A percentile compares a stretch with the other conserved stretches of the same genome.
Conservation (phyloP, 1,140 invertebrate genomes). For the Lysiphlebus fabarum region DNA sequence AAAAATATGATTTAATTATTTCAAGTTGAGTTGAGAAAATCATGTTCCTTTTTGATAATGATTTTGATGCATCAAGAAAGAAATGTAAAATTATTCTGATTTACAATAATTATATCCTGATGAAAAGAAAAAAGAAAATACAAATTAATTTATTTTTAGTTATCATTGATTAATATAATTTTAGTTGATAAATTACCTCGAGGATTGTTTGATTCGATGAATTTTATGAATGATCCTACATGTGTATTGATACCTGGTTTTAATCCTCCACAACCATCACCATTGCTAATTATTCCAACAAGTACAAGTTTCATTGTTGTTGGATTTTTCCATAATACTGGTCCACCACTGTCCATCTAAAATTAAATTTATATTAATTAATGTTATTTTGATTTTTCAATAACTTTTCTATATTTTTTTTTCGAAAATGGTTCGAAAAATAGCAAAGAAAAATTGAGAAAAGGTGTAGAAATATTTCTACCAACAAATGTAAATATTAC, state of each 20-base stretch:
- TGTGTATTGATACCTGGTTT: constrained; percentile 58
- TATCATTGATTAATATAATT: neutral
- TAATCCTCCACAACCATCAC: constrained; percentile 52
- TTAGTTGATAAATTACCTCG: constrained; percentile 32
- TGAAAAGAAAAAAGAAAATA: neutral
- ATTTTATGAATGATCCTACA: constrained; percentile 54
- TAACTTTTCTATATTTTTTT: no score
- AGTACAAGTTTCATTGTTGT: constrained; percentile 46
- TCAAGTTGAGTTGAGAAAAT: no score
- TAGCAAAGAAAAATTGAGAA: no score
- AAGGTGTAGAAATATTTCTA: no score
- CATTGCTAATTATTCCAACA: constrained; percentile 59
- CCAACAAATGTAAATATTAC: no score
- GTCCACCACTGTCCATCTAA: constrained; percentile 69
- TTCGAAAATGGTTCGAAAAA: no score
- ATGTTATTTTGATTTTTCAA: no score
- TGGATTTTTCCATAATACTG: constrained; percentile 59
- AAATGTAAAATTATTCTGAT: no score
- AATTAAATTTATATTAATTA: neutral
- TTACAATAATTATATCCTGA: no score
- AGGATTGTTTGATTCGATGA: constrained; percentile 49
- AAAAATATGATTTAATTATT: no score
- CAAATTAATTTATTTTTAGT: neutral
- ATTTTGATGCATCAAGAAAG: no score
- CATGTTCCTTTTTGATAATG: no score